These are phyloP conservation scores for Colius striatus DNA, from an alignment of 2,113 vertebrate species.

Conservation along the genomic window DNA sequence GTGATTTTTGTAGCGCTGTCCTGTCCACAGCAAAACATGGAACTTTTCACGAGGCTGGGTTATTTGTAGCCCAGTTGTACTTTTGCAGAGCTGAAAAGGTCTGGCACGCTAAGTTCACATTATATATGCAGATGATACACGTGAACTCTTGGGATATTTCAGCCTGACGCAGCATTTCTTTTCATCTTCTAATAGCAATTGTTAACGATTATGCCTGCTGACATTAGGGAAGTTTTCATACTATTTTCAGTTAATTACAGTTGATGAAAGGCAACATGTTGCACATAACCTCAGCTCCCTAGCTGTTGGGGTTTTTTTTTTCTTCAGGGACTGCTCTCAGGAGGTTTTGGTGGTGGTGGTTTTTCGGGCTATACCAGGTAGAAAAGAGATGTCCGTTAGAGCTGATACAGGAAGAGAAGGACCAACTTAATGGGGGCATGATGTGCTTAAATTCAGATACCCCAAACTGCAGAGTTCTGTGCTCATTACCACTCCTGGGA, in stretches of 20 bases:
- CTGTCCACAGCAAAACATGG: not conserved
- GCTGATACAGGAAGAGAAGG: not conserved
- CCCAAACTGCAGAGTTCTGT: not conserved
- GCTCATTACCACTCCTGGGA: not conserved
- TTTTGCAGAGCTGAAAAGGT: slow-evolving; percentile 51
- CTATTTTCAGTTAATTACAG: slow-evolving; percentile 66
- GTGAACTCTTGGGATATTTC: slow-evolving; percentile 58
- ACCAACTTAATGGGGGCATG: not conserved
- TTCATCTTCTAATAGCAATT: slow-evolving; percentile 65
- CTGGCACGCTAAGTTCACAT: slow-evolving; percentile 51
- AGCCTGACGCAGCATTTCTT: slow-evolving; percentile 67
- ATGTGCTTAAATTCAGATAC: not conserved
- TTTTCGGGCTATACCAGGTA: not conserved
- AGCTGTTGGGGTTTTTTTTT: not conserved
- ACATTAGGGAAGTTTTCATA: slow-evolving; percentile 57
- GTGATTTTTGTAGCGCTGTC: slow-evolving; percentile 31
- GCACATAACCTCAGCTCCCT: not conserved
- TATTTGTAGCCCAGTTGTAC: slow-evolving; percentile 54
- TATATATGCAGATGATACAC: slow-evolving; percentile 65
- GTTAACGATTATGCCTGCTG: slow-evolving; percentile 50
- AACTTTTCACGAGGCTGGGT: not conserved
- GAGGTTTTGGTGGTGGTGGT: not conserved
- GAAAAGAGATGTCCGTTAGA: not conserved
- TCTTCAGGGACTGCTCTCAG: not conserved
- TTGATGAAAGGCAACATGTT: slow-evolving; percentile 54